A percentile compares a stretch with the other conserved stretches of the same genome.
Evolutionary conservation across 1,140 invertebrate genomes (phyloP).

Genomic region (Diploscapter pachys): DNA sequence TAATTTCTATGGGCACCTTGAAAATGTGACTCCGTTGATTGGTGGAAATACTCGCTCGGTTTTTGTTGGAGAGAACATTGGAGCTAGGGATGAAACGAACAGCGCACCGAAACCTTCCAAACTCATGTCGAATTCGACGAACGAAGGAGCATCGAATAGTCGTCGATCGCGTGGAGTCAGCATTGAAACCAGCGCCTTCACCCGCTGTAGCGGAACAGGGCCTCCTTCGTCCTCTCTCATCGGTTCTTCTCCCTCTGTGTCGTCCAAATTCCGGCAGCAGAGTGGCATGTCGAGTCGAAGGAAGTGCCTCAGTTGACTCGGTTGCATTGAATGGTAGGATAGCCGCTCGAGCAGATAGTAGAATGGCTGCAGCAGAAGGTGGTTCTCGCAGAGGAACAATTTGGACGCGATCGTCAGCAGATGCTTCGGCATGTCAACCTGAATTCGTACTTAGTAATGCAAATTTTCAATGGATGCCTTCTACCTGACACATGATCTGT

Average conservation of each 20-base stretch:
- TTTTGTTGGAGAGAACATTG: constrained; percentile 22
- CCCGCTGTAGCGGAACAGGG: constrained; percentile 70
- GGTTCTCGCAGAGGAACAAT: constrained; percentile 81
- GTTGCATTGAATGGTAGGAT: constrained; percentile 85
- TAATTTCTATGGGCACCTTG: not conserved
- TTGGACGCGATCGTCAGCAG: constrained; percentile 75
- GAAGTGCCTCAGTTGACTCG: constrained; percentile 87
- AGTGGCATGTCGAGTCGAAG: constrained; percentile 85
- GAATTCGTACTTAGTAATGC: not conserved
- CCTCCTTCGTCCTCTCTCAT: constrained; percentile 61
- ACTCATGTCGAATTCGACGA: constrained; percentile 98
- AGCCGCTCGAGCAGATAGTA: constrained; percentile 93
- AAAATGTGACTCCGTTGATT: constrained; percentile 51
- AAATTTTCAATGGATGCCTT: not conserved
- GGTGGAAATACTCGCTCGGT: constrained; percentile 50
- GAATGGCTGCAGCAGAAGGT: constrained; percentile 81
- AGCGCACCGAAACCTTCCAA: constrained; percentile 79
- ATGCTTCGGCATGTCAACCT: constrained; percentile 72
- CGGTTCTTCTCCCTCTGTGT: constrained; percentile 52
- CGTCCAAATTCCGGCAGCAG: constrained; percentile 77
- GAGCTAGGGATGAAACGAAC: constrained; percentile 49
- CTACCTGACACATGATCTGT: constrained; percentile 90
- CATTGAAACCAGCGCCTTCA: constrained; percentile 94
- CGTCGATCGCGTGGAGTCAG: constrained; percentile 80
- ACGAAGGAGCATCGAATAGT: constrained; percentile 76